Evolutionary conservation across 1,140 invertebrate species (phyloP).

Genomic region (Scaptomyza pallida): DNA sequence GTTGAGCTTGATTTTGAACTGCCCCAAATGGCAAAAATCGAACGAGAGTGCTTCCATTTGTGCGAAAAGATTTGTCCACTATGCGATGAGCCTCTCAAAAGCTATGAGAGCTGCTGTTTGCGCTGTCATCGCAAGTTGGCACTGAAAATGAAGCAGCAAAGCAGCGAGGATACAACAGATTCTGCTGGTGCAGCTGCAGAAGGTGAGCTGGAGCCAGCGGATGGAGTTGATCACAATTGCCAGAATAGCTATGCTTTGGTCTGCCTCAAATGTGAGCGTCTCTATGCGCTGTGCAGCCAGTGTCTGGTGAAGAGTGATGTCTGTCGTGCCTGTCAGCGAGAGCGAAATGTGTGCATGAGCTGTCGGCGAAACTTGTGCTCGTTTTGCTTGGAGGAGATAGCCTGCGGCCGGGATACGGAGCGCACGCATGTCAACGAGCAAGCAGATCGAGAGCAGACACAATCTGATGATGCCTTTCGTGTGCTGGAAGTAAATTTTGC

Average conservation of each 20-base stretch:
- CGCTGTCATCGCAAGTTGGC: slow-evolving; percentile 73
- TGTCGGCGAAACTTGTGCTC: slow-evolving; percentile 73
- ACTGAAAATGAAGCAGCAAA: slow-evolving; percentile 56
- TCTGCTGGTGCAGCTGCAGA: background rate
- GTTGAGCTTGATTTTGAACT: slow-evolving; percentile 71
- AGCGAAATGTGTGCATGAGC: slow-evolving; percentile 77
- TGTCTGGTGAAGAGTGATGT: slow-evolving; percentile 71
- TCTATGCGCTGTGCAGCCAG: slow-evolving; percentile 68
- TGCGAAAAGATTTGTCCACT: slow-evolving; percentile 80
- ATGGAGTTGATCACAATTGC: slow-evolving; percentile 43
- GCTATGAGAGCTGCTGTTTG: slow-evolving; percentile 75
- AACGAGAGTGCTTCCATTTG: slow-evolving; percentile 79
- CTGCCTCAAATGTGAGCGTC: slow-evolving; percentile 73
- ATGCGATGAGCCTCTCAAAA: slow-evolving; percentile 75
- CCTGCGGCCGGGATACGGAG: slow-evolving; percentile 64
- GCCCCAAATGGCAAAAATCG: slow-evolving; percentile 64
- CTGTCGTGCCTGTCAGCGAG: slow-evolving; percentile 69
- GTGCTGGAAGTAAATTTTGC: slow-evolving; percentile 69
- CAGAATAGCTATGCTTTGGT: slow-evolving; percentile 68
- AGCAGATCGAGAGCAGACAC: slow-evolving; percentile 8
- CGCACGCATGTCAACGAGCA: slow-evolving; percentile 65
- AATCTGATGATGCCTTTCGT: slow-evolving; percentile 53
- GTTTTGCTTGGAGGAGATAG: slow-evolving; percentile 76
- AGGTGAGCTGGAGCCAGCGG: slow-evolving; percentile 5
- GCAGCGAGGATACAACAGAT: slow-evolving; percentile 12